A percentile compares a stretch with the other conserved stretches of the same genome.
phyloP scores from a whole-genome alignment of 2,797 vertebrate genomes.

The Chrysolophus pictus region DNA sequence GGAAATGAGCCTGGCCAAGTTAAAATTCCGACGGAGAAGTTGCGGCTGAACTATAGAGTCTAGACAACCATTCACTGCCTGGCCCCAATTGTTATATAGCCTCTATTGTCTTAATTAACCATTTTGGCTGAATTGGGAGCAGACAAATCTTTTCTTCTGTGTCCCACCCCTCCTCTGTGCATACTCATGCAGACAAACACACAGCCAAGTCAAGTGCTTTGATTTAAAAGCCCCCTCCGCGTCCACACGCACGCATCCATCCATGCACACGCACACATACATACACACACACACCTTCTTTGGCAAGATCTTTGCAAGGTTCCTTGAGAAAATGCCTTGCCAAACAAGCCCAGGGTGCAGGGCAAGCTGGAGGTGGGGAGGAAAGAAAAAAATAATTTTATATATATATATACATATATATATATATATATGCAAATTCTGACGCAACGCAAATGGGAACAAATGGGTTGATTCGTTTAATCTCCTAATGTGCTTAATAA shows the following conservation, averaged over 20 bases:
- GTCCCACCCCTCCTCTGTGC: slow-evolving; percentile 33
- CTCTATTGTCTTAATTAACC: slow-evolving; percentile 80
- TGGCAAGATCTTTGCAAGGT: neutral
- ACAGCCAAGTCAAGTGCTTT: slow-evolving; percentile 64
- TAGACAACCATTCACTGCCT: slow-evolving; percentile 75
- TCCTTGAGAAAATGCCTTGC: slow-evolving; percentile 34
- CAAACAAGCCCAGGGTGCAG: neutral
- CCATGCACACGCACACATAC: neutral
- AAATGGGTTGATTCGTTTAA: slow-evolving; percentile 66
- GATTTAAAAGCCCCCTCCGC: slow-evolving; percentile 15
- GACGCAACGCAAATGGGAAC: slow-evolving; percentile 35
- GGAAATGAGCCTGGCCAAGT: slow-evolving; percentile 55
- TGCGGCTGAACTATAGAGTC: slow-evolving; percentile 73
- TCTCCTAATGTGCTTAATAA: slow-evolving; percentile 70
- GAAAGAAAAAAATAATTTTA: neutral
- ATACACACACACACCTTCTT: neutral
- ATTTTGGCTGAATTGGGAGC: slow-evolving; percentile 59
- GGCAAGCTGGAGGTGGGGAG: neutral
- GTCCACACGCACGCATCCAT: neutral
- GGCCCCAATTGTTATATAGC: slow-evolving; percentile 57
- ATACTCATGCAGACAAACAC: slow-evolving; percentile 58
- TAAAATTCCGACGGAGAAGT: slow-evolving; percentile 77
- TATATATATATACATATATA: too few relatives aligned
- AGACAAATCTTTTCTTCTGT: slow-evolving; percentile 57
- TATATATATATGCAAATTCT: slow-evolving; percentile 41